These are phyloP conservation scores for Euwallacea similis DNA, from an alignment of 1,140 invertebrate species.

Conservation along the genomic window DNA sequence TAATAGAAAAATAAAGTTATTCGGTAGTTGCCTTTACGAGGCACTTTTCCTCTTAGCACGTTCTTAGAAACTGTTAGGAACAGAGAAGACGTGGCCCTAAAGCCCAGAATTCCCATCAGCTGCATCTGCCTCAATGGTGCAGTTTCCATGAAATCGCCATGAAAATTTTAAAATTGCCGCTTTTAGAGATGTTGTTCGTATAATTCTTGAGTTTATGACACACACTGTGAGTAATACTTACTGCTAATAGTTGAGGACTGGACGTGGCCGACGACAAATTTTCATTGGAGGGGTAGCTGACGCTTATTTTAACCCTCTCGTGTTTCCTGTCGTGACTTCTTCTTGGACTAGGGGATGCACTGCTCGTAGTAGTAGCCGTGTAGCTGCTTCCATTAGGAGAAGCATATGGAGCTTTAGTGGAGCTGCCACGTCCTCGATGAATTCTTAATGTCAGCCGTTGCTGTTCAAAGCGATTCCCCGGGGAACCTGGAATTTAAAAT, in stretches of 20 bases:
- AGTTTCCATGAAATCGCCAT: neutral
- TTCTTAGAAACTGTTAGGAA: no score
- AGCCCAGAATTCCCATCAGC: no score
- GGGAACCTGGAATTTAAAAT: conserved; percentile 45
- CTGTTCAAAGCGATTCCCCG: conserved; percentile 75
- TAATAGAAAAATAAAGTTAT: no score
- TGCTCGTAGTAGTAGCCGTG: conserved; percentile 60
- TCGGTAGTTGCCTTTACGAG: no score
- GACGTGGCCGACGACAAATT: conserved; percentile 63
- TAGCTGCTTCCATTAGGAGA: conserved; percentile 63
- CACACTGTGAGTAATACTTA: conserved; percentile 15
- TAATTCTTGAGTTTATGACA: no score
- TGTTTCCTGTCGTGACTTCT: conserved; percentile 63
- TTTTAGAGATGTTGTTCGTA: no score
- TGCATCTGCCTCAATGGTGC: neutral
- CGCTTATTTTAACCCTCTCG: conserved; percentile 79
- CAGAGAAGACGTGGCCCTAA: no score
- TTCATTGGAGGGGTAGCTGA: conserved; percentile 79
- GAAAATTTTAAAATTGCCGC: neutral
- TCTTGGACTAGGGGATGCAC: conserved; percentile 60
- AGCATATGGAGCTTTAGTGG: conserved; percentile 57
- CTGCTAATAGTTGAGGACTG: conserved; percentile 43
- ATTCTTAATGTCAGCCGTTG: conserved; percentile 88
- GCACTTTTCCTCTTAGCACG: no score
- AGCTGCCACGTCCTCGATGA: conserved; percentile 75